Evolutionary conservation across 2,888 invertebrate species (phyloP).

Genomic region (Torymus texanus): DNA sequence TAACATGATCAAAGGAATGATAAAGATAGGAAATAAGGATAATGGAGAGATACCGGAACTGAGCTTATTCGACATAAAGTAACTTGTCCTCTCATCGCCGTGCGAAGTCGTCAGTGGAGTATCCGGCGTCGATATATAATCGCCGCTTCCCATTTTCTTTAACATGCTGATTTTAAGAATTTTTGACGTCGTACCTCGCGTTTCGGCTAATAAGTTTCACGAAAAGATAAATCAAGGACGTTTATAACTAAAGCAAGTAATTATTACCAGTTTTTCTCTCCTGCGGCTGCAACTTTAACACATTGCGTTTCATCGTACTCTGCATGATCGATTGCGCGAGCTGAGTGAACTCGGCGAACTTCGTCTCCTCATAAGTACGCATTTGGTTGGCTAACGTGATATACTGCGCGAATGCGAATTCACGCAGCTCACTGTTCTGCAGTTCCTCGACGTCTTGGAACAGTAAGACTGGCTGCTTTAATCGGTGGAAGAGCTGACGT

Average conservation of each 20-base stretch:
- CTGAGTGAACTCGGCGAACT: conserved; percentile 84
- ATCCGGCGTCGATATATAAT: conserved; percentile 7
- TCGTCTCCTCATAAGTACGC: conserved; percentile 84
- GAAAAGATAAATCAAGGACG: no score
- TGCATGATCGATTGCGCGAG: conserved; percentile 81
- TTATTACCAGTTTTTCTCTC: conserved; percentile 44
- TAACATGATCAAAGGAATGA: no score
- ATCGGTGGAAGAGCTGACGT: conserved; percentile 84
- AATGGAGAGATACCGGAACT: conserved; percentile 18
- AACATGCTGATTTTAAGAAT: conserved; percentile 25
- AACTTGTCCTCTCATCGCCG: neutral
- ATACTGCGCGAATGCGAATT: conserved; percentile 87
- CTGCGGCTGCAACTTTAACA: conserved; percentile 79
- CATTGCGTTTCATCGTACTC: conserved; percentile 82
- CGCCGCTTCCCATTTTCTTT: conserved; percentile 34
- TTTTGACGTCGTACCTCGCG: conserved; percentile 2
- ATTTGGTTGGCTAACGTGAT: conserved; percentile 84
- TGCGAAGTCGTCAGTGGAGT: conserved; percentile 5
- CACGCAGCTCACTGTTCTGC: conserved; percentile 84
- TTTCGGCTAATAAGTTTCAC: conserved; percentile 21
- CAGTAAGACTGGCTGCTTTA: conserved; percentile 87
- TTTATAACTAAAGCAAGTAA: no score
- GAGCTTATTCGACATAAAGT: conserved; percentile 3
- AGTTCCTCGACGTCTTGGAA: conserved; percentile 86
- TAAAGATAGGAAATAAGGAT: neutral